Conservation (phyloP, 2,888 invertebrate species). For the Drosophila putrida region DNA sequence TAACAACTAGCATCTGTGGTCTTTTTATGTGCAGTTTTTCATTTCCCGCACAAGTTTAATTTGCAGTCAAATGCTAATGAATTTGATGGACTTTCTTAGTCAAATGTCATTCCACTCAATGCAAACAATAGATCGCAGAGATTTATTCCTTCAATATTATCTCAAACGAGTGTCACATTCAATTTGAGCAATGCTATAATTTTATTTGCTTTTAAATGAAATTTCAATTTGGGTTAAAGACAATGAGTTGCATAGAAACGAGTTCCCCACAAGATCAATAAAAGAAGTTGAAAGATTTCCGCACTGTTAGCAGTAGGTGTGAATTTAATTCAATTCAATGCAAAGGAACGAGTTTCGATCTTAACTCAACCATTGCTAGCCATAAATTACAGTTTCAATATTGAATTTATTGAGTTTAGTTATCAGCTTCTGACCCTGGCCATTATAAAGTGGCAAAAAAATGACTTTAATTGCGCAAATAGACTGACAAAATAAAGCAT, state of each 20-base stretch:
- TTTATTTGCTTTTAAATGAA: constrained; percentile 22
- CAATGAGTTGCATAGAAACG: constrained; percentile 30
- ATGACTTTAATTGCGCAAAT: constrained; percentile 54
- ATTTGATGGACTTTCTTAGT: constrained; percentile 7
- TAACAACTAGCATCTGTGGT: too few species aligned
- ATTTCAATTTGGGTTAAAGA: constrained; percentile 11
- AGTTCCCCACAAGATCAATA: constrained; percentile 7
- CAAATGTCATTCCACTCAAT: constrained; percentile 5
- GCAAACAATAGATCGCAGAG: background rate
- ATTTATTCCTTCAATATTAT: constrained; percentile 35
- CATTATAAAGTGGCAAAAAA: constrained; percentile 31
- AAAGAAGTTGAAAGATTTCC: constrained; percentile 1
- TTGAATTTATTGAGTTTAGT: constrained; percentile 36
- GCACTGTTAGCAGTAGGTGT: constrained; percentile 23
- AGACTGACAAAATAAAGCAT: constrained; percentile 50
- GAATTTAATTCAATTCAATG: constrained; percentile 25
- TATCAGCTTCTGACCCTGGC: constrained; percentile 32
- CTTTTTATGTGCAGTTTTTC: constrained; percentile 2
- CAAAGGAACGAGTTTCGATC: constrained; percentile 16
- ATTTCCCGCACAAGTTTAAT: background rate
- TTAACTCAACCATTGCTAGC: constrained; percentile 15
- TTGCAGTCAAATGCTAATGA: constrained; percentile 23
- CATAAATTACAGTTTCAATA: constrained; percentile 61
- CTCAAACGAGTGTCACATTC: constrained; percentile 42
- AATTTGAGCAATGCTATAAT: constrained; percentile 19